These are phyloP conservation scores for Neoscelio sp. DNA, from an alignment of 2,888 invertebrate genomes.

Conservation along the genomic window DNA sequence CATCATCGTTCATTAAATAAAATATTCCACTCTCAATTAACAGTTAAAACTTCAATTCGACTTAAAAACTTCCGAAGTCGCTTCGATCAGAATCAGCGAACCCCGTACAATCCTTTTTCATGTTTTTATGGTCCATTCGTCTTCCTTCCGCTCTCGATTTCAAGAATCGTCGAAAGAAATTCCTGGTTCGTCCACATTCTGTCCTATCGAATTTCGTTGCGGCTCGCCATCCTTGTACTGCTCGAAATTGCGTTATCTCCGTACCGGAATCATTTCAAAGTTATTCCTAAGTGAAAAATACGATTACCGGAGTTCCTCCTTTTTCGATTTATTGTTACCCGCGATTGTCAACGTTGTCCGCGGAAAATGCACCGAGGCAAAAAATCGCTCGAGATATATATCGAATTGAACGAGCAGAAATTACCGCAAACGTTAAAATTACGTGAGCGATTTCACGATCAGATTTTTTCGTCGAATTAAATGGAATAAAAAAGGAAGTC, in stretches of 20 bases:
- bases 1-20: too few species aligned
- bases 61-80: constrained; percentile 7
- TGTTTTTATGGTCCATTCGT: constrained; percentile 59
- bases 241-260: constrained; percentile 52
- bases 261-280: constrained; percentile 49
- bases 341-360: constrained; percentile 46
- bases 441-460: constrained; percentile 41
- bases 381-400: background rate
- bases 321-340: constrained; percentile 45
- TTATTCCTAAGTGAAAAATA: constrained; percentile 64
- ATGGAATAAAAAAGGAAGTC: background rate
- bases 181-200: constrained; percentile 60
- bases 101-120: constrained; percentile 53
- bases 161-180: constrained; percentile 61
- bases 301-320: constrained; percentile 33
- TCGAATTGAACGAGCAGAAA: background rate
- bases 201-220: constrained; percentile 57
- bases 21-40: background rate
- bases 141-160: constrained; percentile 57
- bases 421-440: constrained; percentile 28
- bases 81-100: constrained; percentile 28
- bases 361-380: constrained; percentile 8
- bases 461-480: constrained; percentile 23
- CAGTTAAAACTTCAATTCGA: constrained; percentile 32
- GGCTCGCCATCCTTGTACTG: constrained; percentile 46